Percentiles rank a stretch among this genome's conserved stretches.
phyloP scores from a whole-genome alignment of 1,140 invertebrate genomes.

The Lamellibrachia luymesi region DNA sequence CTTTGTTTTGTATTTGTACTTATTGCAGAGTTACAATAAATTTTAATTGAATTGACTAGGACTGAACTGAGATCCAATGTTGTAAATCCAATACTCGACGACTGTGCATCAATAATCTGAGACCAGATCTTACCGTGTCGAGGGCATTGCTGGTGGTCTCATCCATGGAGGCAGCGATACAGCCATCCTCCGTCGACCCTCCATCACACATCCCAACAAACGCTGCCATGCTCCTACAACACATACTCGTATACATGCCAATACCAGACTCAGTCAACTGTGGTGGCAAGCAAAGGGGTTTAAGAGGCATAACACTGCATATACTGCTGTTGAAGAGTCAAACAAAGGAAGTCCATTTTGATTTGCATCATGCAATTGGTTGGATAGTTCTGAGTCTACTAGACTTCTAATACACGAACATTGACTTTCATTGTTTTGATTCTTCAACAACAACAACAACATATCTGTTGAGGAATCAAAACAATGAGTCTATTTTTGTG shows the following conservation, averaged over 20 bases:
- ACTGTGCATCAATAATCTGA: neutral
- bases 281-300: neutral
- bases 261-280: conserved; percentile 21
- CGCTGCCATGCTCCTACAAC: conserved; percentile 64
- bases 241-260: neutral
- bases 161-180: conserved; percentile 90
- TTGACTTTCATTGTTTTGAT: too few species aligned
- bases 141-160: conserved; percentile 97
- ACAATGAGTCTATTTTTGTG: too few species aligned
- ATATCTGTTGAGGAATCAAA: too few species aligned
- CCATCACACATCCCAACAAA: conserved; percentile 98
- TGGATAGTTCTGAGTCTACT: neutral
- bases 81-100: neutral
- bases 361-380: too few species aligned
- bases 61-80: neutral
- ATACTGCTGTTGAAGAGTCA: too few species aligned
- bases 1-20: too few species aligned
- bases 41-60: neutral
- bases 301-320: neutral
- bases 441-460: too few species aligned
- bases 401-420: neutral
- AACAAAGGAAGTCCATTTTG: too few species aligned
- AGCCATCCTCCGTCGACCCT: conserved; percentile 93
- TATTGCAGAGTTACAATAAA: too few species aligned
- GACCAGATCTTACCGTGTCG: conserved; percentile 69